Evolutionary conservation across 2,113 vertebrate genomes (phyloP), one percentile per base, ranked within the genome.

Genomic region (Mirounga angustirostris): DNA sequence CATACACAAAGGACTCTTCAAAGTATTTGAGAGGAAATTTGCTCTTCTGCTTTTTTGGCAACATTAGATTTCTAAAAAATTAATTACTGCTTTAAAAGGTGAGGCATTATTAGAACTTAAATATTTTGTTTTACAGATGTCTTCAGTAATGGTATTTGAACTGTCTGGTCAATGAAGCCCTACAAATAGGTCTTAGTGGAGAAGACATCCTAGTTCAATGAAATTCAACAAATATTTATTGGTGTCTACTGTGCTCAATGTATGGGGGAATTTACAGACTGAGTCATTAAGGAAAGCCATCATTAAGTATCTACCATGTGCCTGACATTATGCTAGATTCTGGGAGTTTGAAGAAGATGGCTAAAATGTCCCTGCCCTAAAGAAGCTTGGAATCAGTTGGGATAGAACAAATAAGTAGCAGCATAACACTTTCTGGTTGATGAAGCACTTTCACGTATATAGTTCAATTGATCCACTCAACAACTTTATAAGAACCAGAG

Each of bases 1-100:
- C 15, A 89, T n/a, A 83, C 14, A 73, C 7, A 83, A 54, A 28
- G 9, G 8, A 28, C 4, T 83, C 28, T 28, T 94, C 36, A 73
- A 80, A 89, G 79, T 82, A 63, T 71, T 52, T 93, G 73, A 90
- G 84, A 90, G 43, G 46, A 94, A 96, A 93, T 82, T 2, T 94
- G 59, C 11, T 86, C 83, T 58, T 88, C 33, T 78, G 36, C 12
- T 8, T 50, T 88, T 88, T 78, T 52, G 52, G 21, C 82, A 88
- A 58, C 15, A 18, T 73, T 85, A 61, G 36, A 92, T 96, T 91
- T 50, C 61, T 65, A 5, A 22, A 76, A 59, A 65, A 43, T 85
- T 52, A 82, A 33, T 78, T 89, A 91, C 67, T 81, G 46, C 2
- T 91, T 33, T 85, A 74, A 91, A 89, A 89, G 33, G 36, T 50